Conservation (phyloP, 2,888 invertebrate genomes). For the Lymantria dispar region DNA sequence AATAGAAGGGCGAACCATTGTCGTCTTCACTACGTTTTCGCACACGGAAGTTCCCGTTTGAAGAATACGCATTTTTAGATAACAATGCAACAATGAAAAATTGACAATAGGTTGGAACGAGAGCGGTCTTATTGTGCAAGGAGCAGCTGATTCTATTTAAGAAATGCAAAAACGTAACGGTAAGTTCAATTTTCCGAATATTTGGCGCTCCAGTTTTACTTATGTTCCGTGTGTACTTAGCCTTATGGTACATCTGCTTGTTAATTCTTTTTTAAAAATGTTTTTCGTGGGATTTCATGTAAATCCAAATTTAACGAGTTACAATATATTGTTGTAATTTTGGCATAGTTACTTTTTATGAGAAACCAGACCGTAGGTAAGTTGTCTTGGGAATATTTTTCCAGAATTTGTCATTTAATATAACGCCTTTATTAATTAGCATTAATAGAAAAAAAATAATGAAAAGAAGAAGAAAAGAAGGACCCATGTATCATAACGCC, state of each 20-base stretch:
- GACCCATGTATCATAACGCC: too few species aligned
- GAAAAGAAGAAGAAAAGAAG: too few species aligned
- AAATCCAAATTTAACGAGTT: constrained; percentile 6
- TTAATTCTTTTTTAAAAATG: constrained; percentile 23
- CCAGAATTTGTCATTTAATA: not conserved
- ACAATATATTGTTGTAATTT: not conserved
- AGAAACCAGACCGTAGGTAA: not conserved
- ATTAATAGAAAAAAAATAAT: too few species aligned
- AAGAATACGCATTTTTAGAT: constrained; percentile 61
- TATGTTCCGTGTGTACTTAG: constrained; percentile 27
- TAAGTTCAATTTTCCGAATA: constrained; percentile 49
- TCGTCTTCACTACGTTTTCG: constrained; percentile 58
- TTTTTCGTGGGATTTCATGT: constrained; percentile 17
- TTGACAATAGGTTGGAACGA: constrained; percentile 67
- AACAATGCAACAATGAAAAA: constrained; percentile 64
- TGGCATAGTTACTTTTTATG: not conserved
- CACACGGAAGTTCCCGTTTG: constrained; percentile 74
- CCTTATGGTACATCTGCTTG: constrained; percentile 28
- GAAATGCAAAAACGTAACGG: constrained; percentile 49
- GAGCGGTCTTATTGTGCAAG: constrained; percentile 57
- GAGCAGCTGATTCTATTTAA: constrained; percentile 69
- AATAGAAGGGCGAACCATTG: constrained; percentile 62
- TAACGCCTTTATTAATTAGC: too few species aligned
- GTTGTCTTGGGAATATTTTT: not conserved
- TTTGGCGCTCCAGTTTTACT: constrained; percentile 42